Base-by-base conservation (phyloP, 2,888 invertebrate genomes). In the Bombylius discolor region DNA sequence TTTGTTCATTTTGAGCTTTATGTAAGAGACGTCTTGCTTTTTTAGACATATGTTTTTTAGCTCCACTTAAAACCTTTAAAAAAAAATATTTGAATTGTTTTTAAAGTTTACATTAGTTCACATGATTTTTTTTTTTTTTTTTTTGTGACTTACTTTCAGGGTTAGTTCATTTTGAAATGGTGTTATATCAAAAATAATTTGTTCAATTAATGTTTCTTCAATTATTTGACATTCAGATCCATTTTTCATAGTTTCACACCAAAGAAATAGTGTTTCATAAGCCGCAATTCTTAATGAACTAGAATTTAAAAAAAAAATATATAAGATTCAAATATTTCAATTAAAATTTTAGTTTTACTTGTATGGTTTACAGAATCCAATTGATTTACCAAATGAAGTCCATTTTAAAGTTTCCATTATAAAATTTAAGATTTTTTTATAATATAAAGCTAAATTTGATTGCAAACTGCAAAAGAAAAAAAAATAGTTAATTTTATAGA, bases 1-100 rank as follows among this genome's bases (percentile, higher is more conserved):
- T 64, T 52, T 65, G 61, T 13, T 68, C 67, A 59, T 70, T 66
- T 61, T 69, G 67, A 0, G 66, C 63, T 54, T 66, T 68, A n/a
- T 68, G 65, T 13, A 69, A 54, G 53, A 66, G 64, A 12, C 66
- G 64, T n/a, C 67, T 62, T 5, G 68, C 67, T 58, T 68, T 70
- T 55, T 70, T 70, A 0, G 69, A 67, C 63, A 70, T 64, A 53
- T 68, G 64, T 49, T 68, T 69, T 23, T 64, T 64, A 5, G 65
- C 60, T 12, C 68, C 69, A 23, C 63, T 63, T 11, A 66, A 58
- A 50, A 68, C 67, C 63, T 66, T 33, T 31, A 62, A 46, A 51
- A 53, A 51, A n/a, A 4, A 31, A 4, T 36, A 8, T 36, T 36
- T 36, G 4, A 36, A 36, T 9, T 8, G 9, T 8, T 42, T 8